Percentiles rank a stretch among this genome's conserved stretches.
phyloP scores from a whole-genome alignment of 1,140 invertebrate species.

The Mya arenaria region DNA sequence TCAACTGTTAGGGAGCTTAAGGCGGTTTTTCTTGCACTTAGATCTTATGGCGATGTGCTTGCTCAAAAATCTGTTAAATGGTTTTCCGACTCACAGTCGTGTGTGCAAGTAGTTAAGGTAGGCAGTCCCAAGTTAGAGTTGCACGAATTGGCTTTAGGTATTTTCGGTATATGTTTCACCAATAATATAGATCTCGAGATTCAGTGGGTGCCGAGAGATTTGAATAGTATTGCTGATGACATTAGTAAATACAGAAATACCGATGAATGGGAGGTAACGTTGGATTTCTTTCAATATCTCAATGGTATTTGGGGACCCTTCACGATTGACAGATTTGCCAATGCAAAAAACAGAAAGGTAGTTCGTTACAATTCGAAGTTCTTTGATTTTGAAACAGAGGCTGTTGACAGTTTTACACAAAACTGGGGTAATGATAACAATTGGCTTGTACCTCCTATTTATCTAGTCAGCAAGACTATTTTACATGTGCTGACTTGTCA shows the following conservation, averaged over 20 bases:
- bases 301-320: slow-evolving; percentile 32
- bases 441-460: slow-evolving; percentile 50
- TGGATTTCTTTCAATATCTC: background rate
- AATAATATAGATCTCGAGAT: background rate
- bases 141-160: background rate
- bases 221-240: slow-evolving; percentile 24
- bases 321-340: slow-evolving; percentile 45
- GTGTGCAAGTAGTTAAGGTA: too few species aligned
- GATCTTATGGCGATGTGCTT: too few species aligned
- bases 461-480: too few species aligned
- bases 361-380: slow-evolving; percentile 22
- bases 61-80: too few species aligned
- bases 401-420: slow-evolving; percentile 32
- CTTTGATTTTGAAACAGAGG: slow-evolving; percentile 36
- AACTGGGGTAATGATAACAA: background rate
- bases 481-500: too few species aligned
- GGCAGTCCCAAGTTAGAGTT: background rate
- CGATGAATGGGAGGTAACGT: slow-evolving; percentile 38
- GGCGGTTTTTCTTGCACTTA: too few species aligned
- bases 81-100: too few species aligned
- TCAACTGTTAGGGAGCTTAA: too few species aligned
- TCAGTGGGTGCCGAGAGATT: slow-evolving; percentile 40
- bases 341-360: slow-evolving; percentile 40
- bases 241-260: slow-evolving; percentile 23
- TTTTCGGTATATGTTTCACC: background rate